These are phyloP conservation scores for Pterostichus niger DNA, from an alignment of 2,888 invertebrate genomes.

Conservation along the genomic window DNA sequence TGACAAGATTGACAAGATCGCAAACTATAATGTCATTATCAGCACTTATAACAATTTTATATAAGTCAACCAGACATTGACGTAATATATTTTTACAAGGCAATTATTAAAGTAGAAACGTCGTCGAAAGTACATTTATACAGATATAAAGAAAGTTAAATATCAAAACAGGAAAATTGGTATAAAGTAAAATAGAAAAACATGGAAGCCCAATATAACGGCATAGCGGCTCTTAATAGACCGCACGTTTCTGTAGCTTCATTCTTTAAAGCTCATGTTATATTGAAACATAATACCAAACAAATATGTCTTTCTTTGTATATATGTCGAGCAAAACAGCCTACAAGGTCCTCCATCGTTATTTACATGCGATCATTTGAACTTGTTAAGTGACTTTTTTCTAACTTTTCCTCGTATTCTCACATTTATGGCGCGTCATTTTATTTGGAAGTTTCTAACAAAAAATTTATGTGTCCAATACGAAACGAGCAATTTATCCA, in stretches of 20 bases:
- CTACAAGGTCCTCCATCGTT: background rate
- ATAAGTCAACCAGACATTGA: too few species aligned
- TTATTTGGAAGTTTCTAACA: constrained; percentile 12
- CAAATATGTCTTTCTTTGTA: constrained; percentile 39
- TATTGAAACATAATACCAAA: constrained; percentile 38
- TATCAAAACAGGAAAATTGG: background rate
- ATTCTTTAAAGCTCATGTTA: constrained; percentile 36
- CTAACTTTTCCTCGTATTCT: constrained; percentile 18
- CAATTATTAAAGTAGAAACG: too few species aligned
- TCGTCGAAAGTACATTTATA: too few species aligned
- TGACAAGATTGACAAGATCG: too few species aligned
- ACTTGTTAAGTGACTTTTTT: constrained; percentile 41
- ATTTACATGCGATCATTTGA: constrained; percentile 35
- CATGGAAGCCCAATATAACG: constrained; percentile 4
- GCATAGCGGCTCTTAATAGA: constrained; percentile 9
- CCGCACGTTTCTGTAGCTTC: background rate
- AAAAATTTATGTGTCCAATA: constrained; percentile 23
- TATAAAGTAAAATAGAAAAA: constrained; percentile 15
- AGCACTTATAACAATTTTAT: too few species aligned
- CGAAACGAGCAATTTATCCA: constrained; percentile 1
- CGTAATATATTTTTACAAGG: too few species aligned
- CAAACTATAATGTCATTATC: too few species aligned
- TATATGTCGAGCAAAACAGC: constrained; percentile 24
- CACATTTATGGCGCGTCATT: constrained; percentile 2
- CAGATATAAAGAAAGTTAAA: background rate